These are phyloP conservation scores for Drosophila punjabiensis DNA, from an alignment of 1,140 invertebrate genomes.

Conservation along the genomic window DNA sequence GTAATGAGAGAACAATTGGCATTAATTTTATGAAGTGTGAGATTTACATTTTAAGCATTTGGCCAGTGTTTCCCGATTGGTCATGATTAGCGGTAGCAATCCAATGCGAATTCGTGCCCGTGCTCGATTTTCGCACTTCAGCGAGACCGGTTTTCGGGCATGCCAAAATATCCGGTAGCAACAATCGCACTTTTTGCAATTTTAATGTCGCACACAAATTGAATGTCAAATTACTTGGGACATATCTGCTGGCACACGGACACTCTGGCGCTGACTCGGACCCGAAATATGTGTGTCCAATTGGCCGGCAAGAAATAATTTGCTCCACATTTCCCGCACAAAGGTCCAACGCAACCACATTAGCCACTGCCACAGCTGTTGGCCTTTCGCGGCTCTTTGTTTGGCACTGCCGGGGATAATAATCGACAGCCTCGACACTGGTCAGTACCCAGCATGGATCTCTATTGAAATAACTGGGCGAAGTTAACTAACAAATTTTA, in stretches of 20 bases:
- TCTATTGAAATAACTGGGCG: constrained; percentile 3
- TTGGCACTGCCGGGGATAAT: constrained; percentile 42
- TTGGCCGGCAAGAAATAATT: constrained; percentile 67
- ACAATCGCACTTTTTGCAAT: constrained; percentile 72
- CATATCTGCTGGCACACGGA: constrained; percentile 49
- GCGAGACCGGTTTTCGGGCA: constrained; percentile 47
- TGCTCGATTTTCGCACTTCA: constrained; percentile 41
- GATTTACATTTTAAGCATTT: constrained; percentile 42
- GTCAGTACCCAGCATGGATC: constrained; percentile 27
- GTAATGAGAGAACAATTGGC: constrained; percentile 38
- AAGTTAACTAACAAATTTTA: constrained; percentile 17
- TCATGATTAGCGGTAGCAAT: constrained; percentile 55
- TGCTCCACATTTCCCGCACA: constrained; percentile 76
- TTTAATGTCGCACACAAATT: constrained; percentile 78
- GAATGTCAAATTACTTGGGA: constrained; percentile 72
- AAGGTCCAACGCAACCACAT: constrained; percentile 56
- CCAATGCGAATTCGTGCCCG: constrained; percentile 12
- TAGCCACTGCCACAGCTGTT: constrained; percentile 39
- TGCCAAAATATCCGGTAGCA: constrained; percentile 79
- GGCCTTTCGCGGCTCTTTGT: constrained; percentile 71
- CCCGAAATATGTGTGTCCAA: constrained; percentile 62
- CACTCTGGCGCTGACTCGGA: constrained; percentile 45
- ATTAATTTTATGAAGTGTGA: constrained; percentile 43
- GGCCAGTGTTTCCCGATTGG: constrained; percentile 53
- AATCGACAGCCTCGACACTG: constrained; percentile 55